Conservation (phyloP, 2,797 vertebrate species). For the Aldrovandia affinis region DNA sequence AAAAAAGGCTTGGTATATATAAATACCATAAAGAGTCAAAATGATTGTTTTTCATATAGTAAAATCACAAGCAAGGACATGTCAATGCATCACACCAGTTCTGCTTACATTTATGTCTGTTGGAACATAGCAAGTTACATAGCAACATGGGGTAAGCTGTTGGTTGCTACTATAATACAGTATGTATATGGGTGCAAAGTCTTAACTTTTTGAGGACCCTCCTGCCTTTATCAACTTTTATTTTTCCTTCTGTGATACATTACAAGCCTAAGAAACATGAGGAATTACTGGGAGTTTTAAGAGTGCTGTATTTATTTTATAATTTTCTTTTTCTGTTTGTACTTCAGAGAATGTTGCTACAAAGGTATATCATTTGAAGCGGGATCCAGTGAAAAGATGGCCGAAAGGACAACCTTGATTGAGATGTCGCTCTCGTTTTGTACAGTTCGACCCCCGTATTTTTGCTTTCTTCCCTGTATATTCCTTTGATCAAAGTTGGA, state of each 20-base stretch:
- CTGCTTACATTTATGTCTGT: background rate
- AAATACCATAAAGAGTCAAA: background rate
- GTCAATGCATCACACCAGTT: background rate
- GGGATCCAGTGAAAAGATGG: slow-evolving; percentile 56
- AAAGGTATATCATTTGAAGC: slow-evolving; percentile 59
- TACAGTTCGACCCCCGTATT: slow-evolving; percentile 8
- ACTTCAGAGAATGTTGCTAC: slow-evolving; percentile 47
- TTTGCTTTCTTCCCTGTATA: slow-evolving; percentile 29
- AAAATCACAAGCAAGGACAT: background rate
- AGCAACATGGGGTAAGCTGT: background rate
- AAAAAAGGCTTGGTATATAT: too few species aligned
- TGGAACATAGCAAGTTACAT: background rate
- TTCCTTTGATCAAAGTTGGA: background rate
- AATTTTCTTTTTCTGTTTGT: slow-evolving; percentile 49
- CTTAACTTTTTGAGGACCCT: slow-evolving; percentile 15
- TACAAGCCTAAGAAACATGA: slow-evolving; percentile 27
- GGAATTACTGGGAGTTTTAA: slow-evolving; percentile 43
- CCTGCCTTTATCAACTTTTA: slow-evolving; percentile 8
- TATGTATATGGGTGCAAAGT: slow-evolving; percentile 14
- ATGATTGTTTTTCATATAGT: background rate
- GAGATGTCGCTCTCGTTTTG: slow-evolving; percentile 14
- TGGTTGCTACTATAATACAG: slow-evolving; percentile 17
- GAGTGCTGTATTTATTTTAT: slow-evolving; percentile 56
- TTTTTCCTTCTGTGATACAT: slow-evolving; percentile 18
- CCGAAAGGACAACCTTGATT: slow-evolving; percentile 34